Evolutionary conservation across 1,140 invertebrate genomes (phyloP), one percentile per base, ranked within the genome.

Genomic region (Metopolophium dirhodum): DNA sequence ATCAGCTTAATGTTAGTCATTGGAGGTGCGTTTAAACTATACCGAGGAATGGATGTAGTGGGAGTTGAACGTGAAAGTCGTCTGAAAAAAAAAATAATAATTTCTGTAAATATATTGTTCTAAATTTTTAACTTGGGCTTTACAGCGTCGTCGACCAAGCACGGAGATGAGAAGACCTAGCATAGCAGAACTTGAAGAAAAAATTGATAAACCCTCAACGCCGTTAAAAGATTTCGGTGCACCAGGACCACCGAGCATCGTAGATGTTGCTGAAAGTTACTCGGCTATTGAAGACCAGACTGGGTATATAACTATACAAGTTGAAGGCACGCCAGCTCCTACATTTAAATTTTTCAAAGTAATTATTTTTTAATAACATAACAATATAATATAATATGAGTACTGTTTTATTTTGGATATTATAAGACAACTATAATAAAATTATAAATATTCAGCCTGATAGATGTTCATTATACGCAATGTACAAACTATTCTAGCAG

Each of bases 271-370:
- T 95, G 98, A 98, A 95, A 98, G 97, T 94, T 98, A 98, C 95
- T 97, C 97, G 41, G 98, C 97, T 87, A 97, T 98, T 95, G 98
- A 99, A 97, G 98, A 98, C 96, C 96, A 97, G 96, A 98, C 97
- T 95, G 98, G 97, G 68, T 98, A 98, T 95, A 97, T 99, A 94
- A 98, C 97, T 86, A 97, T 99, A 26, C 96, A 97, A 95, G 97
- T 99, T 89, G 98, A 99, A 95, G 99, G 99, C 95, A 97, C 98
- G 94, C 99, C 99, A 47, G 96, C 97, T 83, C 98, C 99, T 2
- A 98, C 98, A 20, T 99, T 99, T 96, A 98, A 98, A 95, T 99
- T 99, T 96, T 99, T 98, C 96, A 99, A 99, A 95, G 97, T 97
- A 95, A 96, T 89, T 93, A n/a, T 89, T n/a, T 91, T 51, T 77